Evolutionary conservation across 2,797 vertebrate species (phyloP), one percentile per base, ranked within the genome.

Genomic region (Onychomys arenicola): DNA sequence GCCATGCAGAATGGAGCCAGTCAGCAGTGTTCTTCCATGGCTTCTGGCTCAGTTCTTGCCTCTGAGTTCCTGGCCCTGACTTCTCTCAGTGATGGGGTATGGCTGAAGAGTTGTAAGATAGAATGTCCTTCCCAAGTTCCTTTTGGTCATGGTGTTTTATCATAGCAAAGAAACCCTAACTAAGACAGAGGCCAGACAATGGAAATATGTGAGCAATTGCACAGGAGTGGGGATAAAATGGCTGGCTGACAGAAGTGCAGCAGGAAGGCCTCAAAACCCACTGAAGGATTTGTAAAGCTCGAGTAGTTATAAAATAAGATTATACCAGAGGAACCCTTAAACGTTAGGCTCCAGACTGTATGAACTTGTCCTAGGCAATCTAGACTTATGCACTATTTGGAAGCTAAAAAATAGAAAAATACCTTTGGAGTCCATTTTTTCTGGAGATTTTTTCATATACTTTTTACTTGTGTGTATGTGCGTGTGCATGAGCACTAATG

Each of bases 351-450:
- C n/a, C 57, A 27, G 12, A 32, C 16, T 91, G 37, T 82, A 83
- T 83, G 25, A 76, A 71, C 76, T 12, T 55, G n/a, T 91, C 89
- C 12, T 32, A 91, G 16, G 14, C 49, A 87, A 25, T 69, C 73
- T 32, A 81, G 32, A 21, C n/a, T 81, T 86, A 67, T 12, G 17
- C 16, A 46, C 27, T 84, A 19, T 12, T 43, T 75, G 27, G 94
- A 76, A 6, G 2, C 57, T 93, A 84, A 78, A 16, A 59, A 69
- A n/a, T 6, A 91, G 21, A 73, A 96, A 97, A 90, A 65, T 43
- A 40, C 23, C 49, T 59, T 29, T 84, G 43, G 52, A 23, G 17
- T 87, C 83, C 88, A 93, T 57, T 12, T 67, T 84, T 92, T 43
- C n/a, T 69, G 65, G 75, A 82, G 29, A 61, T 82, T 1, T 91